Conservation (phyloP, 2,888 invertebrate genomes). For the Bursaphelenchus okinawaensis region DNA sequence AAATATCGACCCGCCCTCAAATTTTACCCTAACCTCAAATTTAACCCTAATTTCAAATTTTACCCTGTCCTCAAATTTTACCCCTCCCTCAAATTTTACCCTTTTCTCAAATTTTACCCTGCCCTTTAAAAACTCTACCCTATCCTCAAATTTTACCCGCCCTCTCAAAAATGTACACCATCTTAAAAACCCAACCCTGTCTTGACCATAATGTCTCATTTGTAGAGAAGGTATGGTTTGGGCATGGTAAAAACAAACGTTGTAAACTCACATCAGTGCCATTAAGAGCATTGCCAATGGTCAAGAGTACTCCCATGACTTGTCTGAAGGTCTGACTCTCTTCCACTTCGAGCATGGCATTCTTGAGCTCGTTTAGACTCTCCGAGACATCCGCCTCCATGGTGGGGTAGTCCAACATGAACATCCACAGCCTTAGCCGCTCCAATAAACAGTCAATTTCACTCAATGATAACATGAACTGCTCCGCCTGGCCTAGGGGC, state of each 20-base stretch:
- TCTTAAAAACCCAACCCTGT: background rate
- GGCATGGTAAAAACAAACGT: background rate
- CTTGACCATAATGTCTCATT: too few relatives aligned
- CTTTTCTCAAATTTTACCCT: too few relatives aligned
- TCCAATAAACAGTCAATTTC: constrained; percentile 84
- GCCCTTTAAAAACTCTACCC: too few relatives aligned
- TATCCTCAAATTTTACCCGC: too few relatives aligned
- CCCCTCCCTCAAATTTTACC: too few relatives aligned
- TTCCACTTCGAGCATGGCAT: constrained; percentile 81
- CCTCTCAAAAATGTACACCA: background rate
- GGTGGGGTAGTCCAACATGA: constrained; percentile 94
- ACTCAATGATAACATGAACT: constrained; percentile 90
- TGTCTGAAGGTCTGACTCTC: constrained; percentile 88
- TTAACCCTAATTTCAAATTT: too few relatives aligned
- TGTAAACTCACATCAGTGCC: constrained; percentile 66
- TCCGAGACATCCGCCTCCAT: constrained; percentile 95
- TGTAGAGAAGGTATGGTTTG: too few relatives aligned
- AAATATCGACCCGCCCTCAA: too few relatives aligned
- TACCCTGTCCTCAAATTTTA: too few relatives aligned
- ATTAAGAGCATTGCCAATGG: constrained; percentile 92
- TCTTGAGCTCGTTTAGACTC: constrained; percentile 91
- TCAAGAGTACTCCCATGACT: constrained; percentile 83
- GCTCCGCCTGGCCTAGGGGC: constrained; percentile 90
- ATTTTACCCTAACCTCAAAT: too few relatives aligned
- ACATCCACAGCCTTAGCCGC: constrained; percentile 91